Evolutionary conservation across 2,888 invertebrate genomes (phyloP), one percentile per base, ranked within the genome.

Genomic region (Synergus umbraculus): DNA sequence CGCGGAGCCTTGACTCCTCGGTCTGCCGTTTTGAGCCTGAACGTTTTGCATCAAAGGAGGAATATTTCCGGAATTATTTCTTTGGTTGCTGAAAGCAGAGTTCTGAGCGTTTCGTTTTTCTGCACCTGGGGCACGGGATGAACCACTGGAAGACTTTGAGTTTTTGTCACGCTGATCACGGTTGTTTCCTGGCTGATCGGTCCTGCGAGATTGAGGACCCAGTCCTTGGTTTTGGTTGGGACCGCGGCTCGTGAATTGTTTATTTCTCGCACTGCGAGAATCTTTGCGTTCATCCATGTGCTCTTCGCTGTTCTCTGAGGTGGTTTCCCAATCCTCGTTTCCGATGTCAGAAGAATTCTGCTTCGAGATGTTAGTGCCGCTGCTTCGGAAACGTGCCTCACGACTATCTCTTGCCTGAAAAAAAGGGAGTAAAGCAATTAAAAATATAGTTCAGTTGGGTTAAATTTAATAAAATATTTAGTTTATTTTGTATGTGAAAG

Each of bases 301-400:
- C 37, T 91, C 92, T 83, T 95, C 97, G 91, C 96, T 97, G 93
- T 96, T 96, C 92, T 97, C 97, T 9, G 96, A 96, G 22, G 96
- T 97, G 66, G 96, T 96, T 91, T 97, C 97, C 95, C 96, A 96
- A 88, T 96, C 94, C 87, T 95, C 95, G 85, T 94, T 95, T 83
- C 94, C 94, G 12, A 93, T 93, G 81, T 92, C 92, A 7, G 90
- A 86, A 0, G 91, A 90, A 69, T 90, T 88, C 69, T 91, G 91
- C 78, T 92, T 92, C 13, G 88, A 83, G 13, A 88, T 85, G 46
- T 86, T 87, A 22, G 86, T 81, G 49, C 87, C 86, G 29, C 86
- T 86, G 0, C 87, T 83, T 8, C 91, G 90, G 29, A 87, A 88
- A 67, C 90, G 89, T 7, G 86, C 78, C 37, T 90, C 90, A 1